Conservation (phyloP, 2,113 vertebrate species). For the Pedionomus torquatus region DNA sequence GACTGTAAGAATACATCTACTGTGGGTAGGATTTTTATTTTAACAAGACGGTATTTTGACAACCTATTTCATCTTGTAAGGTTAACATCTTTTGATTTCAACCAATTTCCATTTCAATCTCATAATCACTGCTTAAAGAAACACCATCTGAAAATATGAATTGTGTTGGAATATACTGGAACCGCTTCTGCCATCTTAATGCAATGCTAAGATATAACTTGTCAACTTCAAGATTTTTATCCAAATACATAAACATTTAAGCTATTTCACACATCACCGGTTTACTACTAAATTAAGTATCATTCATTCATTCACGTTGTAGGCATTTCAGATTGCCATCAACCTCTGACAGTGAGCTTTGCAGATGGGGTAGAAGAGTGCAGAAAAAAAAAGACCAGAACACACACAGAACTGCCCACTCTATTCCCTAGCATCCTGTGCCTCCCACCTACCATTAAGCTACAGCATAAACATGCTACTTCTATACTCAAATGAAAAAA, state of each 20-base stretch:
- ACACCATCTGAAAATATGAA: neutral
- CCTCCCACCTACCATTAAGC: neutral
- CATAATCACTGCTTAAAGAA: neutral
- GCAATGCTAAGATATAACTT: neutral
- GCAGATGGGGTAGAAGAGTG: neutral
- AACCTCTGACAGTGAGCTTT: neutral
- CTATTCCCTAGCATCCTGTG: neutral
- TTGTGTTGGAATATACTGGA: neutral
- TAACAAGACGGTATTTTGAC: neutral
- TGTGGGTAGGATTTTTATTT: neutral
- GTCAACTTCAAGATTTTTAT: neutral
- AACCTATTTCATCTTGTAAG: neutral
- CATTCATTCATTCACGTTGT: neutral
- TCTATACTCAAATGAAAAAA: neutral
- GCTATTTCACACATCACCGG: neutral
- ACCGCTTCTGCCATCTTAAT: slow-evolving; percentile 3
- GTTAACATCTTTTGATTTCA: neutral
- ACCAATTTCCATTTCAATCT: neutral
- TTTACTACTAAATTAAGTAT: neutral
- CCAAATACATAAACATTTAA: neutral
- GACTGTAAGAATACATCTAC: neutral
- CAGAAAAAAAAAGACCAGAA: neutral
- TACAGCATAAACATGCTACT: slow-evolving; percentile 1
- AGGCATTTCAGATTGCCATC: neutral
- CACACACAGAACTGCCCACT: neutral